These are phyloP conservation scores for Melanocharis versteri DNA, from an alignment of 2,113 vertebrate species.

Conservation along the genomic window DNA sequence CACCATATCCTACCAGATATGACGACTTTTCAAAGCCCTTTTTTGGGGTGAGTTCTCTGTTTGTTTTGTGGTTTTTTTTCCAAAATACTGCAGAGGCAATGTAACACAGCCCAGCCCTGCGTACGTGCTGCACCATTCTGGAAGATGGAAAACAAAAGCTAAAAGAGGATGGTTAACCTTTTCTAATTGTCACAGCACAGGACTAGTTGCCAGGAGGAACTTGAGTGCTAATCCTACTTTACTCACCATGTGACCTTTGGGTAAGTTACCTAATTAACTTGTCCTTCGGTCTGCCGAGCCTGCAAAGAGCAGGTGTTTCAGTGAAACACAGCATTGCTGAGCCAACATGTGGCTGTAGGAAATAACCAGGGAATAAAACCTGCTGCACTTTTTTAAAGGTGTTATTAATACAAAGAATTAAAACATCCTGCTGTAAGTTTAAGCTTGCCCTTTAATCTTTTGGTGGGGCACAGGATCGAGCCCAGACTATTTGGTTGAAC, in stretches of 20 bases:
- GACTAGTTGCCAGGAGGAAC: slow-evolving; percentile 64
- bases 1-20: background rate
- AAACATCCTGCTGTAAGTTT: background rate
- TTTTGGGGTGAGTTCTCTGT: background rate
- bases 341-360: slow-evolving; percentile 24
- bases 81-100: background rate
- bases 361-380: slow-evolving; percentile 11
- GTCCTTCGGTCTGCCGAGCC: slow-evolving; percentile 7
- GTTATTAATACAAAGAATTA: background rate
- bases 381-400: background rate
- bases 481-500: background rate
- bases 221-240: slow-evolving; percentile 58
- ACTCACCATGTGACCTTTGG: slow-evolving; percentile 59
- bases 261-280: slow-evolving; percentile 62
- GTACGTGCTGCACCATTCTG: slow-evolving; percentile 42
- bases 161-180: slow-evolving; percentile 65
- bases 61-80: background rate
- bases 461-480: background rate
- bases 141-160: slow-evolving; percentile 58
- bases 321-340: slow-evolving; percentile 6
- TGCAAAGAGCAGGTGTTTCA: slow-evolving; percentile 56
- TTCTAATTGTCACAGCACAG: slow-evolving; percentile 48
- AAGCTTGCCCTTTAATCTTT: background rate
- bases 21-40: background rate
- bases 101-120: background rate